Conservation (phyloP, 37 sponge, comb jelly and placozoan genomes). For the Tethya wilhelma region DNA sequence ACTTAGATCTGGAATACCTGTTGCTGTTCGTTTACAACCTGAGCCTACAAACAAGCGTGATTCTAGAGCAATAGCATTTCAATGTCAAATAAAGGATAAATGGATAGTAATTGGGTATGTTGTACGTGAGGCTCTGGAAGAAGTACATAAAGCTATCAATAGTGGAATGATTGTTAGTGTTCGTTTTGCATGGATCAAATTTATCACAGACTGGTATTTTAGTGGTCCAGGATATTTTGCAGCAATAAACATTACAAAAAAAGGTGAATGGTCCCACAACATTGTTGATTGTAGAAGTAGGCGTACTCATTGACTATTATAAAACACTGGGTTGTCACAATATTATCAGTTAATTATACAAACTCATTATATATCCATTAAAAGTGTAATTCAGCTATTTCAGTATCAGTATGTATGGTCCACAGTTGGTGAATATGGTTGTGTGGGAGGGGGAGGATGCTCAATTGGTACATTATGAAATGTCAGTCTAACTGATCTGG, state of each 20-base stretch:
- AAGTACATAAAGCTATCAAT: slow-evolving; percentile 3
- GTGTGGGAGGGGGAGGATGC: slow-evolving; percentile 33
- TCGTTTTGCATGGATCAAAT: slow-evolving; percentile 27
- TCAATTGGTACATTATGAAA: slow-evolving; percentile 26
- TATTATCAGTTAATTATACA: too few species aligned
- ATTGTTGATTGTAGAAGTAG: background rate
- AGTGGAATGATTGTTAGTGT: background rate
- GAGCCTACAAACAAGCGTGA: too few species aligned
- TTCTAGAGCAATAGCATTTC: too few species aligned
- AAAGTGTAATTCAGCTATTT: too few species aligned
- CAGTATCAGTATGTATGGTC: too few species aligned
- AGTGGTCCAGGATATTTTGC: slow-evolving; percentile 7
- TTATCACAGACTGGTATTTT: background rate
- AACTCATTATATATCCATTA: too few species aligned
- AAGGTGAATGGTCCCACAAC: background rate
- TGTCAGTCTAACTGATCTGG: background rate
- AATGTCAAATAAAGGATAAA: too few species aligned
- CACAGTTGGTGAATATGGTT: too few species aligned
- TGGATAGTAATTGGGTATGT: slow-evolving; percentile 50
- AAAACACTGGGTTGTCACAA: too few species aligned
- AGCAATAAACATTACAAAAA: slow-evolving; percentile 1
- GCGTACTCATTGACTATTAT: too few species aligned
- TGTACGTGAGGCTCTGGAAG: slow-evolving; percentile 24
- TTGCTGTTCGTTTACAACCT: too few species aligned
- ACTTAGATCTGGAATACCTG: too few species aligned